Conservation (phyloP, 35 echinoderm and acorn worm genomes). For the Ophioderma brevispina region DNA sequence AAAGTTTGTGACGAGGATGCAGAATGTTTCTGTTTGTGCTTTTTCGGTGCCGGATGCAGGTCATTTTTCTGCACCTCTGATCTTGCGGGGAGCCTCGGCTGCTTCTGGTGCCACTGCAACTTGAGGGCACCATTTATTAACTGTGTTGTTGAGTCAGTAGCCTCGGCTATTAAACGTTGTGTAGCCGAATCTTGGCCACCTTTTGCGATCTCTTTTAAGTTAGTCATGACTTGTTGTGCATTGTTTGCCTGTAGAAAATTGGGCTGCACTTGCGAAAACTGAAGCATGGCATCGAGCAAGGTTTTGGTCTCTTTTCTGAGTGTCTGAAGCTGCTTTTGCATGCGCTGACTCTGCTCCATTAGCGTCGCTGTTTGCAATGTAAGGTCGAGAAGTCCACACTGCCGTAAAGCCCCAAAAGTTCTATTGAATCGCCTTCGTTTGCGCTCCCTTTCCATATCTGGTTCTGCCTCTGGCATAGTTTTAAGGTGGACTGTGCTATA, state of each 20-base stretch:
- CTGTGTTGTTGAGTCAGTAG: neutral
- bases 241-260: neutral
- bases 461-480: neutral
- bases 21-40: neutral
- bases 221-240: neutral
- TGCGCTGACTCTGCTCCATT: constrained; percentile 73
- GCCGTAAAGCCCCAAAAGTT: constrained; percentile 66
- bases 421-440: constrained; percentile 76
- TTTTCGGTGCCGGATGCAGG: neutral
- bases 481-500: neutral
- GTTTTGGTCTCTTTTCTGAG: constrained; percentile 53
- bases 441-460: neutral
- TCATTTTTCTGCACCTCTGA: neutral
- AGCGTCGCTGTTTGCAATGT: constrained; percentile 86
- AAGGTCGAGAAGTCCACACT: constrained; percentile 89
- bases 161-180: neutral
- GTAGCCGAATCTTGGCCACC: neutral
- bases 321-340: constrained; percentile 64
- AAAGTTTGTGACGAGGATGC: neutral
- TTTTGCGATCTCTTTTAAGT: neutral
- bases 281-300: constrained; percentile 29
- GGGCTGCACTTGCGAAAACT: constrained; percentile 30
- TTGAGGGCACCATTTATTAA: neutral
- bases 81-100: too few relatives aligned
- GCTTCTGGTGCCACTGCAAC: neutral